phyloP scores from a whole-genome alignment of 2,888 invertebrate genomes.

The Plemyria rubiginata region DNA sequence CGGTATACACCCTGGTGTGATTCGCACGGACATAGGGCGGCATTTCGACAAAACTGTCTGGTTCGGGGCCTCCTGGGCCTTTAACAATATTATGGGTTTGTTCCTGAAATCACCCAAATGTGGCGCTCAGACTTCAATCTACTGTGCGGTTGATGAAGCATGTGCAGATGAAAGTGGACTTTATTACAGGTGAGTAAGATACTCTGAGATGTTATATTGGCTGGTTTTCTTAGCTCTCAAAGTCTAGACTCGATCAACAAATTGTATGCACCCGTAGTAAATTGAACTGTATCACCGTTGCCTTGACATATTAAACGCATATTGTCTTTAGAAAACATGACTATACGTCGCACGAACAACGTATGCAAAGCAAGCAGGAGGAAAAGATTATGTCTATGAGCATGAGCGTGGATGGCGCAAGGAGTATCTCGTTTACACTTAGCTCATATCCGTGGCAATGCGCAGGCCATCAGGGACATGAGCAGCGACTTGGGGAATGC shows the following conservation, averaged over 20 bases:
- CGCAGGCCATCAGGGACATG: too few relatives aligned
- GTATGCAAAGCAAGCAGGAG: too few relatives aligned
- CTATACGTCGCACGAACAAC: too few relatives aligned
- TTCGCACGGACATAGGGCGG: slow-evolving; percentile 87
- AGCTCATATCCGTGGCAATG: too few relatives aligned
- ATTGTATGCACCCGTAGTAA: not conserved
- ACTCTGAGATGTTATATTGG: slow-evolving; percentile 26
- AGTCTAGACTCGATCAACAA: not conserved
- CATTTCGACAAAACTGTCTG: slow-evolving; percentile 73
- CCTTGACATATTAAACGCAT: too few relatives aligned
- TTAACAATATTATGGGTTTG: slow-evolving; percentile 58
- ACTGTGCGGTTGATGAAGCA: slow-evolving; percentile 88
- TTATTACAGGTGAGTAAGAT: slow-evolving; percentile 73
- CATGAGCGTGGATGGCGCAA: too few relatives aligned
- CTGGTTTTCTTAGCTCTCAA: not conserved
- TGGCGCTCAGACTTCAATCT: slow-evolving; percentile 90
- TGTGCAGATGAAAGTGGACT: slow-evolving; percentile 84
- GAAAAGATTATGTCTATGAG: too few relatives aligned
- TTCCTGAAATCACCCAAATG: slow-evolving; percentile 85
- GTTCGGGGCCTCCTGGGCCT: slow-evolving; percentile 60
- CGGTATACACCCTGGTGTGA: slow-evolving; percentile 87
- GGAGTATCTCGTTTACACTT: too few relatives aligned
- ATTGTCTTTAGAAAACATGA: too few relatives aligned
- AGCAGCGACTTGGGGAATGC: too few relatives aligned
- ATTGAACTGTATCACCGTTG: too few relatives aligned